These are phyloP conservation scores for Paramormyrops kingsleyae DNA, from an alignment of 2,113 vertebrate species.

Conservation along the genomic window DNA sequence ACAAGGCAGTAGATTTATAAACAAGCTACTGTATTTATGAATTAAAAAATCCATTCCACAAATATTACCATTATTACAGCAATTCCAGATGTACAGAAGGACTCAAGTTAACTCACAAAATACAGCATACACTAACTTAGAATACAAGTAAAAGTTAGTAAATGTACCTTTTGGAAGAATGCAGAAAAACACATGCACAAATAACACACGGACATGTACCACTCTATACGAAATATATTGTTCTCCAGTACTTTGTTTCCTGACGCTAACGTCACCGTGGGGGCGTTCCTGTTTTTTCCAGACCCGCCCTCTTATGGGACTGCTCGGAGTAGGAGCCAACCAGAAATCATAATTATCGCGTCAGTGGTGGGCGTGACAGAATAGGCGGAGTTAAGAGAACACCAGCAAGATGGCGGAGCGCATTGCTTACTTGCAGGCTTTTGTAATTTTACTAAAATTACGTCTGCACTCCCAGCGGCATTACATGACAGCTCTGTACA, in stretches of 20 bases:
- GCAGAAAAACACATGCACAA: background rate
- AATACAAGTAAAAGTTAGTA: background rate
- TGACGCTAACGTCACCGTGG: background rate
- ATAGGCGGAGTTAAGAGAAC: background rate
- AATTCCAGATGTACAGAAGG: background rate
- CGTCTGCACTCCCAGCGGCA: background rate
- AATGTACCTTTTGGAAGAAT: background rate
- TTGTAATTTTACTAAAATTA: background rate
- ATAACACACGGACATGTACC: background rate
- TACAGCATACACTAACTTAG: background rate
- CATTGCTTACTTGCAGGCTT: background rate
- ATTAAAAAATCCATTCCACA: background rate
- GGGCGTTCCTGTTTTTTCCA: background rate
- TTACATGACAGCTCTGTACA: background rate
- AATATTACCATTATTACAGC: background rate
- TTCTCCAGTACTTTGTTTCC: background rate
- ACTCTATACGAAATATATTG: background rate
- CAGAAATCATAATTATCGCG: background rate
- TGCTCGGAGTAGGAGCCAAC: background rate
- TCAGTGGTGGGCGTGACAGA: background rate
- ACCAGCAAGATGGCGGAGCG: background rate
- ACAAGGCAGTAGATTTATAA: background rate
- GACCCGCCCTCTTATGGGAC: background rate
- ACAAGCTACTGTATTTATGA: background rate
- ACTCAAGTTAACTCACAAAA: background rate